phyloP scores from a whole-genome alignment of 2,113 vertebrate genomes.

The Holacanthus passer region DNA sequence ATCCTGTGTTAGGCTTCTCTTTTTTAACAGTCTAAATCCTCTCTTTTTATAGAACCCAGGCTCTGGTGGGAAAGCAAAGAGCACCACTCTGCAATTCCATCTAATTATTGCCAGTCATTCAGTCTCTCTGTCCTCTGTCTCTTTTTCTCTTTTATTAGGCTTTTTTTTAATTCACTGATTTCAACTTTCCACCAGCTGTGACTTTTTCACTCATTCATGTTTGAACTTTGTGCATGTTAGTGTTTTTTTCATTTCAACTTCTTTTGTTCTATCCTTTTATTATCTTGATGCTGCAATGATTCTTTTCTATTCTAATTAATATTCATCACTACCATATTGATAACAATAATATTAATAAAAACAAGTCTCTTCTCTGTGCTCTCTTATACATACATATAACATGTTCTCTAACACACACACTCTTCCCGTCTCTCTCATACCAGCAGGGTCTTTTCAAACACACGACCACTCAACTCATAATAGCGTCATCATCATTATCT shows the following conservation, averaged over 20 bases:
- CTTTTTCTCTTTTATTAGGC: not conserved
- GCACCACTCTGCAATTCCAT: slow-evolving; percentile 32
- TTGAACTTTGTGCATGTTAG: not conserved
- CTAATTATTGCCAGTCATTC: slow-evolving; percentile 44
- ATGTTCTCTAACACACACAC: not conserved
- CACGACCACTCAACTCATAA: slow-evolving; percentile 50
- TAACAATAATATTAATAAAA: not conserved
- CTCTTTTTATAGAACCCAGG: slow-evolving; percentile 34
- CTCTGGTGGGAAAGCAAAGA: slow-evolving; percentile 31
- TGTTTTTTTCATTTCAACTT: not conserved
- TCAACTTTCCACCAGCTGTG: slow-evolving; percentile 4
- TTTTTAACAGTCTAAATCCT: slow-evolving; percentile 35
- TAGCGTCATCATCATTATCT: slow-evolving; percentile 60
- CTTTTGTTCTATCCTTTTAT: not conserved
- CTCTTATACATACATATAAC: not conserved
- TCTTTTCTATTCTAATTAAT: not conserved
- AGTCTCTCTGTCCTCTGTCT: not conserved
- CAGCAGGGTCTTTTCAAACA: slow-evolving; percentile 46
- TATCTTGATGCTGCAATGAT: not conserved
- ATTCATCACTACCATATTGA: not conserved
- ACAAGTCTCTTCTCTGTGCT: not conserved
- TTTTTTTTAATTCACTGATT: not conserved
- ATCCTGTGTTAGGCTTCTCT: slow-evolving; percentile 29
- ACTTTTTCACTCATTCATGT: not conserved
- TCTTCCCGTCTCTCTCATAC: slow-evolving; percentile 13